These are phyloP conservation scores for Myiopsitta monachus DNA, from an alignment of 2,113 vertebrate genomes.

Conservation along the genomic window DNA sequence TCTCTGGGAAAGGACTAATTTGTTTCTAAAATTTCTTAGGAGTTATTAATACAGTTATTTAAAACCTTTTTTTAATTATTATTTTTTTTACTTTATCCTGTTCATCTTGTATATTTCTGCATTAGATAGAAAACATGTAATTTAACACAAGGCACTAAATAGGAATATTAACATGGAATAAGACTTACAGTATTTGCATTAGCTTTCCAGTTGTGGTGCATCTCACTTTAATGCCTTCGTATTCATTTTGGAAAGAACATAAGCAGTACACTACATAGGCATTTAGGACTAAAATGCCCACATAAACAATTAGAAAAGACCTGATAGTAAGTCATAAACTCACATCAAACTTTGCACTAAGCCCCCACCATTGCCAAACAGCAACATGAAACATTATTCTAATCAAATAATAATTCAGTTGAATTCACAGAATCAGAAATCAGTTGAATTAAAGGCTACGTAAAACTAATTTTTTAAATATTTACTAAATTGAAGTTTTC, in stretches of 20 bases:
- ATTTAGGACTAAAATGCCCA: background rate
- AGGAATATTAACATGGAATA: background rate
- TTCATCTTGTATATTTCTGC: background rate
- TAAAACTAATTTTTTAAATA: background rate
- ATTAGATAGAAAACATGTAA: background rate
- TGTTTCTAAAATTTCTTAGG: background rate
- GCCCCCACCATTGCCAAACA: fast-evolving
- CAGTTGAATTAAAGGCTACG: background rate
- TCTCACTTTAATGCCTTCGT: background rate
- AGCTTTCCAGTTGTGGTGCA: background rate
- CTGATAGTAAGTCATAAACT: background rate
- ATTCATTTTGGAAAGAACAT: background rate
- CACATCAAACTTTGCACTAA: background rate
- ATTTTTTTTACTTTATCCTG: background rate
- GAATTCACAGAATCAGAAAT: background rate
- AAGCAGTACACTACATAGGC: background rate
- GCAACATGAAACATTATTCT: background rate
- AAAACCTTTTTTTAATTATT: background rate
- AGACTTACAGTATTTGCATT: background rate
- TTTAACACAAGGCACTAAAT: background rate
- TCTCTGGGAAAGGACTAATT: background rate
- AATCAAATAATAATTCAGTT: background rate
- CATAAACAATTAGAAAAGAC: background rate
- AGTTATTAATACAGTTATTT: background rate
- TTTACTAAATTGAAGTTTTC: background rate